Base-by-base conservation (phyloP, 1,140 invertebrate species). In the Meteorus sp. region DNA sequence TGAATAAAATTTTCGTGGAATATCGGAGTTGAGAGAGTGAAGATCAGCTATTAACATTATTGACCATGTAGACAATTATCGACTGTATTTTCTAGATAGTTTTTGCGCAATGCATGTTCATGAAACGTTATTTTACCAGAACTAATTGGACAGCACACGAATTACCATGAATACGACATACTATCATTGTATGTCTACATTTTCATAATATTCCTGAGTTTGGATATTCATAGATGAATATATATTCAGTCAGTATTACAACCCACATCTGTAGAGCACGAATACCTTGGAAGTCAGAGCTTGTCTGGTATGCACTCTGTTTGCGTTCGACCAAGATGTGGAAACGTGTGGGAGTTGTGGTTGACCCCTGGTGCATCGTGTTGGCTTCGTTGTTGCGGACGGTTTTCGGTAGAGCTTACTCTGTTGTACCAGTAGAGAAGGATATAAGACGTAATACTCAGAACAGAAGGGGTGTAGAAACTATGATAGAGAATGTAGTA, bases 301-400 rank as follows among this genome's bases (percentile, higher is more conserved):
- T n/a, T n/a, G n/a, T n/a, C 31, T 13, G 41, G 25, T 45, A 56
- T 56, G 13, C 11, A n/a, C 35, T 19, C 13, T 58, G 56, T 51
- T 43, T 58, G 48, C 37, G 20, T 58, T 58, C 37, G 33, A 48
- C 45, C 56, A 25, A 50, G 37, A 50, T 27, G 19, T 2, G 51
- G 39, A 50, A 60, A 47, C 44, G 52, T 60, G 51, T 37, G 58
- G 58, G 41, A 37, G 41, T 48, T 60, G 59, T 29, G 59, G 59
- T 60, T 60, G 59, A 54, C 59, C 59, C 48, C 51, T n/a, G 29
- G 39, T 44, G 17, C 47, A 29, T 25, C 3, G 51, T 35, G 44
- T 48, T 48, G 29, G 43, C 11, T 15, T 33, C 37, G 48, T 51
- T 45, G 44, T 45, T 33, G 17, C 29, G 17, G 29, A 22, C 11